Conservation (phyloP, 2,113 vertebrate genomes). For the Rhynchomys soricoides region DNA sequence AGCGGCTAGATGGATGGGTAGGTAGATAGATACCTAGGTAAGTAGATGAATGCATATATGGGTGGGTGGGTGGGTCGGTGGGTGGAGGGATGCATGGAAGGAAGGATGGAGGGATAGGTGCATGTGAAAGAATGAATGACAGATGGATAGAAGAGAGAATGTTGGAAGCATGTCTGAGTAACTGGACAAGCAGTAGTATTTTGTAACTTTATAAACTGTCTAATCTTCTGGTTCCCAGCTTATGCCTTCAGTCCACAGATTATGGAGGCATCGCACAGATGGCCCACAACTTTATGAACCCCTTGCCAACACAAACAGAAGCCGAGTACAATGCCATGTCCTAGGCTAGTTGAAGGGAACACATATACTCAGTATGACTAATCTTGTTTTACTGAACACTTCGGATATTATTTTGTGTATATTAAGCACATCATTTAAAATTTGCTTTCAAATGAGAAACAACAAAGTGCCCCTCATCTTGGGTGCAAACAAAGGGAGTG, state of each 20-base stretch:
- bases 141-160: not conserved
- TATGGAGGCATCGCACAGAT: not conserved
- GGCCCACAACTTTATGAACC: not conserved
- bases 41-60: not conserved
- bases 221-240: not conserved
- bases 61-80: not conserved
- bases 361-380: not conserved
- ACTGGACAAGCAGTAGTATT: not conserved
- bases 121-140: not conserved
- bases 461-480: not conserved
- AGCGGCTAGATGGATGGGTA: too few relatives aligned
- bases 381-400: not conserved
- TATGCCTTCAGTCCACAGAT: not conserved
- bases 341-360: not conserved
- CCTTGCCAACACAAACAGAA: not conserved
- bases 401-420: not conserved
- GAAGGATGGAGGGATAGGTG: not conserved
- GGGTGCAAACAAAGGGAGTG: too few relatives aligned
- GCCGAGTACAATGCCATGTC: not conserved
- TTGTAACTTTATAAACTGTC: not conserved
- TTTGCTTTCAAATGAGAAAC: not conserved
- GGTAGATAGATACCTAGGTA: not conserved
- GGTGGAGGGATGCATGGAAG: not conserved
- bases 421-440: constrained; percentile 33
- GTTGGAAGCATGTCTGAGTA: not conserved